Conservation (phyloP, 2,888 invertebrate species). For the Baccha elongata region DNA sequence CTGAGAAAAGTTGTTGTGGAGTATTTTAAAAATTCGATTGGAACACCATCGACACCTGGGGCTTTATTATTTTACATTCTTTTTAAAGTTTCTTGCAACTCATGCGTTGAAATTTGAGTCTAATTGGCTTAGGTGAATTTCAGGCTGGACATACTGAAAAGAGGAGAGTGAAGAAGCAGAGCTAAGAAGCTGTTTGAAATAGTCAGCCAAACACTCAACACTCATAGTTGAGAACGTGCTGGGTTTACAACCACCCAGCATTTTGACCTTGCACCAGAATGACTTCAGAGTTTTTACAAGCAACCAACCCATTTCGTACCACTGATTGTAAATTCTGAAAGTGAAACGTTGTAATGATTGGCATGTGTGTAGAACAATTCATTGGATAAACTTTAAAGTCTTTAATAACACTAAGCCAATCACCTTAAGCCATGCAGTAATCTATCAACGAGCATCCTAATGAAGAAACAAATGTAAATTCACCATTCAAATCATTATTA, state of each 20-base stretch:
- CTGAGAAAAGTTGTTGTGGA: too few relatives aligned
- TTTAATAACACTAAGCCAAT: too few relatives aligned
- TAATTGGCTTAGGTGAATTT: too few relatives aligned
- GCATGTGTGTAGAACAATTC: too few relatives aligned
- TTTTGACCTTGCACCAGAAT: background rate
- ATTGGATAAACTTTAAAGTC: too few relatives aligned
- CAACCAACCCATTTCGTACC: background rate
- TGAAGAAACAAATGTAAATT: too few relatives aligned
- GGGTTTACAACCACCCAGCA: background rate
- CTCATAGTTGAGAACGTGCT: background rate
- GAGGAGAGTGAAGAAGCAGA: background rate
- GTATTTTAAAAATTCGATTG: too few relatives aligned
- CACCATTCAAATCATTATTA: too few relatives aligned
- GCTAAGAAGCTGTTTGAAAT: too few relatives aligned
- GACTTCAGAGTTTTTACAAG: background rate
- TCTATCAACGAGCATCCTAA: too few relatives aligned
- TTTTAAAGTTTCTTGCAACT: too few relatives aligned
- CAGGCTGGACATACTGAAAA: background rate
- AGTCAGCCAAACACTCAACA: background rate
- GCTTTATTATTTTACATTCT: background rate
- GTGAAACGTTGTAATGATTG: background rate
- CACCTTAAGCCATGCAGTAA: background rate
- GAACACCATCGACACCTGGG: background rate
- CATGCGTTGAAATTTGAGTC: too few relatives aligned
- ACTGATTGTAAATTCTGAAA: background rate